These are phyloP conservation scores for Pseudochaenichthys georgianus DNA, from an alignment of 2,797 vertebrate species.

Conservation along the genomic window DNA sequence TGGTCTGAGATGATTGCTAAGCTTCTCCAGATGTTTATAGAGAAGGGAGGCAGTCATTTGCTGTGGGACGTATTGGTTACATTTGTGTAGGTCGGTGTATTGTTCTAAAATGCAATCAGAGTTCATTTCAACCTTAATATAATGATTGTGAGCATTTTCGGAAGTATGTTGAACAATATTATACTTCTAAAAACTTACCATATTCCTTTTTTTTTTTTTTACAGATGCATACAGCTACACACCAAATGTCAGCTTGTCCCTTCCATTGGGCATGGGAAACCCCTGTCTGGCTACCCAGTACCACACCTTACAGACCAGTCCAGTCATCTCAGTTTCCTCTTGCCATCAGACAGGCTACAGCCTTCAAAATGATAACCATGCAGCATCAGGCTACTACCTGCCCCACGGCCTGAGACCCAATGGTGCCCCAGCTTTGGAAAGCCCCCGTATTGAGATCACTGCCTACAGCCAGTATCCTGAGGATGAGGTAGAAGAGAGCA, in stretches of 20 bases:
- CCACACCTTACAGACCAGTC: slow-evolving; percentile 91
- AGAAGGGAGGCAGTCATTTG: slow-evolving; percentile 36
- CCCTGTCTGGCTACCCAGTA: slow-evolving; percentile 90
- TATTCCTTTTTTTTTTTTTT: slow-evolving; percentile 55
- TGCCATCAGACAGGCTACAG: slow-evolving; percentile 89
- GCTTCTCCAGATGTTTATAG: slow-evolving; percentile 65
- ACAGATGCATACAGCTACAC: slow-evolving; percentile 94
- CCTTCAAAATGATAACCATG: slow-evolving; percentile 84
- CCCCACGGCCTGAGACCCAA: slow-evolving; percentile 88
- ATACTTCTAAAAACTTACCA: slow-evolving; percentile 17
- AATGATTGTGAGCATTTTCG: slow-evolving; percentile 15
- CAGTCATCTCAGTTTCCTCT: slow-evolving; percentile 88
- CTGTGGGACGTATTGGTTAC: slow-evolving; percentile 30
- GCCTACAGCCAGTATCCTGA: slow-evolving; percentile 95
- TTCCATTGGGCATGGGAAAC: slow-evolving; percentile 89
- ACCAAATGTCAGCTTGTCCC: slow-evolving; percentile 88
- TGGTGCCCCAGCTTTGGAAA: slow-evolving; percentile 91
- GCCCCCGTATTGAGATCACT: slow-evolving; percentile 98
- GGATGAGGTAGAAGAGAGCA: slow-evolving; percentile 89
- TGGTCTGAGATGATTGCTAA: slow-evolving; percentile 65
- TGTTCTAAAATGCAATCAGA: slow-evolving; percentile 58
- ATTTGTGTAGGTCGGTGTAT: slow-evolving; percentile 40
- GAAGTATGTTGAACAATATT: neutral
- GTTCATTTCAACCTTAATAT: slow-evolving; percentile 36
- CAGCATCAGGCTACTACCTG: slow-evolving; percentile 88